Evolutionary conservation across 2,797 vertebrate species (phyloP), one percentile per base, ranked within the genome.

Genomic region (Epinephelus awoara): DNA sequence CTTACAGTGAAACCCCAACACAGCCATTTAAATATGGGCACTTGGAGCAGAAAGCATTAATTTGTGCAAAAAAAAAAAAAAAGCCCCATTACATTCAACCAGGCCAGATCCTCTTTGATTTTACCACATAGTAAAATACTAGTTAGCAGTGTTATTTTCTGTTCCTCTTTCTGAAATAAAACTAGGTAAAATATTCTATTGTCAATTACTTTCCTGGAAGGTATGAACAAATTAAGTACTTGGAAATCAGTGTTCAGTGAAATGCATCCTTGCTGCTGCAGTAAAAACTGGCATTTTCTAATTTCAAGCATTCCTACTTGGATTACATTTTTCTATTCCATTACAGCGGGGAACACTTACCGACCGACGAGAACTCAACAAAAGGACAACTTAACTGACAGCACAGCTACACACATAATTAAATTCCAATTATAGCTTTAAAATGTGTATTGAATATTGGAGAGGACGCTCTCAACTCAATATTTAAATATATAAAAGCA

Each of bases 21-120:
- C 64, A 82, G 49, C 62, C 58, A 82, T 52, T 58, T 55, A 85
- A 84, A 86, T 61, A 75, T 85, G 87, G 90, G 81, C 59, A 79
- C 76, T 83, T 70, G 66, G 72, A 92, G 84, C 82, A 82, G 86
- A 88, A 72, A 82, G 73, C 73, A 75, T 83, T 63, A 79, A 69
- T 85, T 78, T 93, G 88, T 92, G 88, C 87, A 89, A 89, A 85
- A 84, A 68, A 54, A 55, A 46, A 25, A 27, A 17, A n/a, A 6
- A 15, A 29, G 2, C 64, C 59, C 0, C 19, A 40, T 77, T 89
- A 89, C 87, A 92, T 92, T 90, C 86, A 89, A 86, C 67, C 74
- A 80, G 73, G 67, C 67, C 72, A 82, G 63, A 85, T 68, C 54
- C 23, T 74, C 47, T 82, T 70, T 63, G 25, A 54, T 65, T 74